These are phyloP conservation scores for Cantharis rustica DNA, from an alignment of 2,888 invertebrate genomes.

Conservation along the genomic window DNA sequence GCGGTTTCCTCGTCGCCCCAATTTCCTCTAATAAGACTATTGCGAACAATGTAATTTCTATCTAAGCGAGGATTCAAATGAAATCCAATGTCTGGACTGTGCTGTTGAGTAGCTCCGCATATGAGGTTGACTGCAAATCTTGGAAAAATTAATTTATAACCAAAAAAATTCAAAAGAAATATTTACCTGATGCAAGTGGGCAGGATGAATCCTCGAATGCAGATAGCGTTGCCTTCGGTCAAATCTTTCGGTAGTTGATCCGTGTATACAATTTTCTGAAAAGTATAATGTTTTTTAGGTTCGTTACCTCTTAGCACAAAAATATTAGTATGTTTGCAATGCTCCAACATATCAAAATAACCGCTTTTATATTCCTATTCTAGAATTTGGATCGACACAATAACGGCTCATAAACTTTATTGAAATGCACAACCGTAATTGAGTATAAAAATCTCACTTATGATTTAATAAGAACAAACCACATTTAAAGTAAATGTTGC, in stretches of 20 bases:
- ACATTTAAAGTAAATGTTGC: background rate
- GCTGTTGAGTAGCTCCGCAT: conserved; percentile 50
- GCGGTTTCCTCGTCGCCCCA: conserved; percentile 83
- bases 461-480: background rate
- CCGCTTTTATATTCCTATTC: background rate
- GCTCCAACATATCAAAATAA: background rate
- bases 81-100: conserved; percentile 62
- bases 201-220: conserved; percentile 27
- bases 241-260: conserved; percentile 42
- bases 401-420: background rate
- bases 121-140: conserved; percentile 71
- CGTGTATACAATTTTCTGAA: conserved; percentile 39
- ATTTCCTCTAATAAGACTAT: conserved; percentile 66
- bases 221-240: conserved; percentile 41
- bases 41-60: conserved; percentile 78
- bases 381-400: background rate
- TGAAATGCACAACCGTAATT: background rate
- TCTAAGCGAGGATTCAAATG: conserved; percentile 84
- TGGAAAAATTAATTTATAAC: conserved; percentile 34
- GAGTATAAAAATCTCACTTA: background rate
- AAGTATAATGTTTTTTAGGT: conserved; percentile 32
- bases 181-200: conserved; percentile 20
- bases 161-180: background rate
- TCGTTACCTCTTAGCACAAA: conserved; percentile 22
- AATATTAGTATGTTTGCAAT: background rate